Evolutionary conservation across 2,113 vertebrate genomes (phyloP).

Genomic region (Nettapus auritus): DNA sequence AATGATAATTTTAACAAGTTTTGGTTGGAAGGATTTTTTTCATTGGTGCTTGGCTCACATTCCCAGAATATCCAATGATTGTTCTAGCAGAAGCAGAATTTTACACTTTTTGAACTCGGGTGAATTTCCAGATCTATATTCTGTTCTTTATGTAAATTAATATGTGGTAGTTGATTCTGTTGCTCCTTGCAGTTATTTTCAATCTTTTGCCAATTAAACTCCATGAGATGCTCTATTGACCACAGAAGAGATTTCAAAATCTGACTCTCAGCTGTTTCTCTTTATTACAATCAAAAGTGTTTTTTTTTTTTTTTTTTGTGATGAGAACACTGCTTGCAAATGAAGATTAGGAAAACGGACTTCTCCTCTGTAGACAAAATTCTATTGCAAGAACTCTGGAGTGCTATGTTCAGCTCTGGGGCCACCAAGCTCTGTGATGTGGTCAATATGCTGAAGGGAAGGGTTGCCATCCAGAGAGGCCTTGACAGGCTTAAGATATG

Average conservation of each 20-base stretch:
- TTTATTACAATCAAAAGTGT: slow-evolving; percentile 28
- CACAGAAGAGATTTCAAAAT: slow-evolving; percentile 19
- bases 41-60: not conserved
- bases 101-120: not conserved
- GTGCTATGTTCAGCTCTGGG: too few species aligned
- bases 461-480: too few species aligned
- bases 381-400: not conserved
- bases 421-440: too few species aligned
- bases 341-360: not conserved
- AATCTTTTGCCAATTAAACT: slow-evolving; percentile 17
- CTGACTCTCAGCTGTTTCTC: not conserved
- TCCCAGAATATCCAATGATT: not conserved
- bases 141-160: not conserved
- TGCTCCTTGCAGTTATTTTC: slow-evolving; percentile 24
- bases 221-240: slow-evolving; percentile 5
- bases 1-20: not conserved
- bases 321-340: not conserved
- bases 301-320: too few species aligned
- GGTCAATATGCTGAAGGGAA: too few species aligned
- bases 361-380: not conserved
- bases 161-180: not conserved
- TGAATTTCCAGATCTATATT: not conserved
- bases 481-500: too few species aligned
- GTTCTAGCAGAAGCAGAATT: not conserved
- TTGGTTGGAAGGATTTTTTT: not conserved